Evolutionary conservation across 2,888 invertebrate genomes (phyloP), one percentile per base, ranked within the genome.

Genomic region (Carabus problematicus): DNA sequence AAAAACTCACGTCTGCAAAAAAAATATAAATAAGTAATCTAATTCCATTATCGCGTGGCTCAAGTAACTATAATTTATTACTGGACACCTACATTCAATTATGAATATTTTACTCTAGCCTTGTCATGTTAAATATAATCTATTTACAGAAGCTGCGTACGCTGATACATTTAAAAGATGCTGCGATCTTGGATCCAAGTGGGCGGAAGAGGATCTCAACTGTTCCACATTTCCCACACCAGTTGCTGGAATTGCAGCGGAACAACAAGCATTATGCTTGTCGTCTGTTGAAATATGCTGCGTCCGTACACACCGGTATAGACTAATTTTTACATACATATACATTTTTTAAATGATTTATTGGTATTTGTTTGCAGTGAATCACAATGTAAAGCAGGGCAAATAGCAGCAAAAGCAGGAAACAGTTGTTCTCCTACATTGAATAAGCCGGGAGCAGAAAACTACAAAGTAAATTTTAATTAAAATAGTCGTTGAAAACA

Each of bases 271-370:
- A 1, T 77, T 86, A 1, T 91, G 91, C 73, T 77, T 88, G 47
- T 86, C 87, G n/a, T 84, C 88, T 0, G 84, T 88, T 19, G 85
- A 86, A 66, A 86, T 89, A 41, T 91, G 91, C 75, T 91, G 91
- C 77, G 83, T 85, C 29, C 82, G 82, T 12, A 83, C 84, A 72
- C 77, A 84, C 63, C 83, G 86, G 83, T 84, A 77, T 29, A 60
- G 12, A 39, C 18, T 64, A 11, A 49, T 16, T 16, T 29, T 29
- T 29, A 29, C 29, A 29, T 45, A n/a, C 6, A 45, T 12, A 3
- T 45, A 45, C n/a, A n/a, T n/a, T n/a, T 29, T 29, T 29, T 3
- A 7, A 12, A 9, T 14, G 54, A 41, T 63, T 8, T 47, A 55
- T 16, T 54, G 11, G 43, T 42, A 45, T 59, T 76, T 73, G 75